A percentile compares a stretch with the other conserved stretches of the same genome.
Evolutionary conservation across 2,888 invertebrate genomes (phyloP).

Genomic region (Leptura quadrifasciata): DNA sequence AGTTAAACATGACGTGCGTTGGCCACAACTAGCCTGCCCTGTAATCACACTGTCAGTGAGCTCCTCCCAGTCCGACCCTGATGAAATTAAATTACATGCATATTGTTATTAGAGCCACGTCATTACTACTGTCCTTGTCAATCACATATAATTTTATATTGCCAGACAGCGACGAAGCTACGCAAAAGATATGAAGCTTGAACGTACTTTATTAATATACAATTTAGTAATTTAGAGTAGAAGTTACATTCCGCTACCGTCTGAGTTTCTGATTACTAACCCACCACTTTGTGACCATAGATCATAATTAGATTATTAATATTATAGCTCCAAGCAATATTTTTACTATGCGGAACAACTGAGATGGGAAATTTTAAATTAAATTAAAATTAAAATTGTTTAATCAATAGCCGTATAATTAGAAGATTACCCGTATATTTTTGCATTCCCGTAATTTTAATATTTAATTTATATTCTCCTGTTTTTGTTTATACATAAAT

Average conservation of each 20-base stretch:
- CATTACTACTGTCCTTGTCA: constrained; percentile 55
- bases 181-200: constrained; percentile 32
- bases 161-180: constrained; percentile 42
- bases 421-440: constrained; percentile 53
- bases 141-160: constrained; percentile 17
- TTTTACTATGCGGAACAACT: constrained; percentile 56
- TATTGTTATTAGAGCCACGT: constrained; percentile 68
- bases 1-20: constrained; percentile 63
- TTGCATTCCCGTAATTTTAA: constrained; percentile 43
- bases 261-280: constrained; percentile 67
- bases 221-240: constrained; percentile 61
- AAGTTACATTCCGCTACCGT: constrained; percentile 69
- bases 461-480: constrained; percentile 20
- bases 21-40: constrained; percentile 65
- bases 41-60: constrained; percentile 74
- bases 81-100: constrained; percentile 74
- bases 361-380: constrained; percentile 42
- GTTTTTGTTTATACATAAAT: constrained; percentile 10
- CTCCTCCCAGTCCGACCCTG: constrained; percentile 73
- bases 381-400: constrained; percentile 30
- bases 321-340: constrained; percentile 62
- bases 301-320: constrained; percentile 72
- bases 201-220: constrained; percentile 59
- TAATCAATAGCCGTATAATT: constrained; percentile 52
- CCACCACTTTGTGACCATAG: constrained; percentile 68